Evolutionary conservation across 2,888 invertebrate species (phyloP).

Genomic region (Lepidocyrtoides sp.): DNA sequence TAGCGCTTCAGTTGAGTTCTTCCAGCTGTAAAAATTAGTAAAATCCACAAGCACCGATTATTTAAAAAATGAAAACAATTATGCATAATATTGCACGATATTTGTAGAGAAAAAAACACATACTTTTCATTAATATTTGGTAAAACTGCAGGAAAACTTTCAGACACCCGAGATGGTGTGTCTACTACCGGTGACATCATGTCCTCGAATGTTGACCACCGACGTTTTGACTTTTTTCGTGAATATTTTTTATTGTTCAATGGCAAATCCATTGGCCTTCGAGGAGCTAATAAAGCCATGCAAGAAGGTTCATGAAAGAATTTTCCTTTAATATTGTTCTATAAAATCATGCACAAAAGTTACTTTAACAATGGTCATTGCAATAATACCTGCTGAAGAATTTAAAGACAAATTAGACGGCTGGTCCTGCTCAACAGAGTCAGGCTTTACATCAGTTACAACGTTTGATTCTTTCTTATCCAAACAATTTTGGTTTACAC

Average conservation of each 20-base stretch:
- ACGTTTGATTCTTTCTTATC: neutral
- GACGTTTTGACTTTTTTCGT: constrained; percentile 73
- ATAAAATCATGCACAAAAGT: too few relatives aligned
- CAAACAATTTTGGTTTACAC: too few relatives aligned
- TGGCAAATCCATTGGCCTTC: constrained; percentile 82
- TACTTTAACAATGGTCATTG: neutral
- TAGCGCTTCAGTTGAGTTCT: constrained; percentile 57
- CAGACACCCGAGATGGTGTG: constrained; percentile 67
- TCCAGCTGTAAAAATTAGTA: constrained; percentile 64
- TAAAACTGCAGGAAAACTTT: constrained; percentile 67
- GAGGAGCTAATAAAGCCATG: constrained; percentile 48
- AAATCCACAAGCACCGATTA: too few relatives aligned
- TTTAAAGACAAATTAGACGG: neutral
- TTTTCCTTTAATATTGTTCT: too few relatives aligned
- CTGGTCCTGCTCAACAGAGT: neutral
- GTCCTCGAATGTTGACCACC: constrained; percentile 84
- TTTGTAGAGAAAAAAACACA: neutral
- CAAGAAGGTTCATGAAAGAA: too few relatives aligned
- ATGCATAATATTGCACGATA: too few relatives aligned
- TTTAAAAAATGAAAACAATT: neutral
- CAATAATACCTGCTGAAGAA: neutral
- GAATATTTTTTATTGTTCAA: constrained; percentile 74
- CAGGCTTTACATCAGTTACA: neutral
- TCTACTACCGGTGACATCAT: constrained; percentile 83
- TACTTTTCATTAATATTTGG: constrained; percentile 74